phyloP scores from a whole-genome alignment of 2,888 invertebrate species.

The Thereva nobilitata region DNA sequence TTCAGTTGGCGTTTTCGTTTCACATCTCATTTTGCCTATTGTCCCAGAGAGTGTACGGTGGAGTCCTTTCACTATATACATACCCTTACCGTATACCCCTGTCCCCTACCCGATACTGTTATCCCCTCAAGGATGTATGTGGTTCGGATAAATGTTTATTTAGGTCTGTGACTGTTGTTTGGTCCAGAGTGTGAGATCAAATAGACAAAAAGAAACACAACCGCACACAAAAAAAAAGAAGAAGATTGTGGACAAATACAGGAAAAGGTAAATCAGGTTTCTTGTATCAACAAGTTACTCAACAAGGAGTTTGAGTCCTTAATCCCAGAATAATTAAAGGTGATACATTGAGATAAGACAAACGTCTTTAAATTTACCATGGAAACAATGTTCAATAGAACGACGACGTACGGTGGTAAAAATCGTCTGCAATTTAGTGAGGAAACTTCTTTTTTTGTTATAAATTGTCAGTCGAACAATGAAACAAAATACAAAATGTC shows the following conservation, averaged over 20 bases:
- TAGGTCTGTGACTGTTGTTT: constrained; percentile 12
- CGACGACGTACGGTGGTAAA: no score
- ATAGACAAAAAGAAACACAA: background rate
- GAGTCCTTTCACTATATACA: constrained; percentile 3
- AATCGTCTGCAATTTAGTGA: background rate
- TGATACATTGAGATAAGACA: background rate
- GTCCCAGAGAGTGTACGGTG: constrained; percentile 16
- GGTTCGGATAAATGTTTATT: constrained; percentile 29
- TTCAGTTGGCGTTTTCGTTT: constrained; percentile 31
- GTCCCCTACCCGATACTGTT: background rate
- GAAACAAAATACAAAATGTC: background rate
- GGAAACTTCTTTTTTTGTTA: background rate
- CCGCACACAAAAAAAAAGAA: background rate
- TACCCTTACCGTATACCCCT: no score
- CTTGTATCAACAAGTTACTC: constrained; percentile 23
- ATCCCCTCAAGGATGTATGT: constrained; percentile 13
- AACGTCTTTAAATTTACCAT: no score
- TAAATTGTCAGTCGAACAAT: background rate
- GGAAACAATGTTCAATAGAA: no score
- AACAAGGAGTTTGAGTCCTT: background rate
- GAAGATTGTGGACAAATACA: background rate
- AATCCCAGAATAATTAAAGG: constrained; percentile 14
- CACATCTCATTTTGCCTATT: constrained; percentile 33
- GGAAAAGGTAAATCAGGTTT: background rate
- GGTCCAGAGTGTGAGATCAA: background rate